Base-by-base conservation (phyloP, 2,113 vertebrate genomes). In the Campylomormyrus tamandua region DNA sequence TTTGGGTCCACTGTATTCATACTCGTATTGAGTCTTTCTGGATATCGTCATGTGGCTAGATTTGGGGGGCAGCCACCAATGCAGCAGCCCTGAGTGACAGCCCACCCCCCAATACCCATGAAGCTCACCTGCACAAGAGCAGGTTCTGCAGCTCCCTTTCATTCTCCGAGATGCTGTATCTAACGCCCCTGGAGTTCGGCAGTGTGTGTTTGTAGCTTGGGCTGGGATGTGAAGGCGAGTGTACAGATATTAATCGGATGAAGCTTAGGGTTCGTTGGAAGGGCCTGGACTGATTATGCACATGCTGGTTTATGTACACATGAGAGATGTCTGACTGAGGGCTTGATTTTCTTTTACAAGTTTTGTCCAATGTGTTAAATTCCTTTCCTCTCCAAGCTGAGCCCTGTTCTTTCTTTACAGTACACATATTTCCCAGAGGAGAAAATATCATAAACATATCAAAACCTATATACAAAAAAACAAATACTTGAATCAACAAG, bases 401-500 rank as follows among this genome's bases (percentile, higher is more conserved):
- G 17, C 56, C 83, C 95, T 94, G 95, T 93, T 96, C 95, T 95
- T 93, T 90, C 80, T 89, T 95, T 93, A 62, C 35, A 93, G 95
- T 93, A 91, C 92, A 94, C 93, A 95, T 94, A 94, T 94, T 95
- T 95, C 92, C 93, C 93, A 95, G 94, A 95, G 94, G 92, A 94
- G 91, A 56, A 92, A 94, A 93, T 91, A 95, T 94, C 93, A 94
- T 94, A 94, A 93, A 96, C 95, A 96, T 96, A 96, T 95, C 95
- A 96, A 96, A 95, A 95, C 89, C 56, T 91, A 95, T 96, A 96
- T 96, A 96, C 97, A 95, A 97, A 97, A 96, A 97, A 96, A 94
- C 95, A 97, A 97, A 98, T 98, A 99, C 97, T 99, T 99, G 98
- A 99, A 99, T 97, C 96, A 97, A 93, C 92, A 96, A 97, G 96